Evolutionary conservation across 2,888 invertebrate genomes (phyloP).

Genomic region (Automeris io): DNA sequence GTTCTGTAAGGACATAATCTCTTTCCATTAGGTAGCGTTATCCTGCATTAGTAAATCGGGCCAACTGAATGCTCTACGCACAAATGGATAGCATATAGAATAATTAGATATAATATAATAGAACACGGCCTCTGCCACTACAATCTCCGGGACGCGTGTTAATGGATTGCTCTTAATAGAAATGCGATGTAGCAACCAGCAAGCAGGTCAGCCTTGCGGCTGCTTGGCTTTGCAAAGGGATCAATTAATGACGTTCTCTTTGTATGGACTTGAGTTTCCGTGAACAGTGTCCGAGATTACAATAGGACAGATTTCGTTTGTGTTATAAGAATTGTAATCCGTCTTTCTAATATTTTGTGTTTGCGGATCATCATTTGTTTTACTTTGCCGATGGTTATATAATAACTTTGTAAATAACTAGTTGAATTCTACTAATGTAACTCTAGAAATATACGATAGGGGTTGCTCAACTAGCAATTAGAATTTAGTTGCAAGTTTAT

Average conservation of each 20-base stretch:
- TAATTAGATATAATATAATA: slow-evolving; percentile 1
- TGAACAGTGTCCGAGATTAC: no score
- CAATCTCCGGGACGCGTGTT: slow-evolving; percentile 8
- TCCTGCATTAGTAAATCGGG: background rate
- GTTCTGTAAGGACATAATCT: no score
- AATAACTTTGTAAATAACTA: no score
- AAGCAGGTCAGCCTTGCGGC: slow-evolving; percentile 8
- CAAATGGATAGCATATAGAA: background rate
- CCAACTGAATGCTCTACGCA: background rate
- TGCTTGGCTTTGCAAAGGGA: slow-evolving; percentile 6
- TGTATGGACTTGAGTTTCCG: background rate
- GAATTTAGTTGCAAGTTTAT: no score
- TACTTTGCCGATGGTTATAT: no score
- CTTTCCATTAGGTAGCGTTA: background rate
- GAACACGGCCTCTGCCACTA: background rate
- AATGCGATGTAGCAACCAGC: slow-evolving; percentile 17
- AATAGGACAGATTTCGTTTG: no score
- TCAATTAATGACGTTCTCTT: slow-evolving; percentile 19
- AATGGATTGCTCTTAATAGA: slow-evolving; percentile 13
- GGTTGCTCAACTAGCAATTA: no score
- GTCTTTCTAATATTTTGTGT: no score
- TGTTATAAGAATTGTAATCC: no score
- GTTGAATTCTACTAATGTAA: no score
- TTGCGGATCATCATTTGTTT: no score
- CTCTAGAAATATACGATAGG: no score